Percentiles rank a stretch among this genome's conserved stretches.
These are phyloP conservation scores for Zonitis immaculata DNA, from an alignment of 2,888 invertebrate species.

Conservation along the genomic window DNA sequence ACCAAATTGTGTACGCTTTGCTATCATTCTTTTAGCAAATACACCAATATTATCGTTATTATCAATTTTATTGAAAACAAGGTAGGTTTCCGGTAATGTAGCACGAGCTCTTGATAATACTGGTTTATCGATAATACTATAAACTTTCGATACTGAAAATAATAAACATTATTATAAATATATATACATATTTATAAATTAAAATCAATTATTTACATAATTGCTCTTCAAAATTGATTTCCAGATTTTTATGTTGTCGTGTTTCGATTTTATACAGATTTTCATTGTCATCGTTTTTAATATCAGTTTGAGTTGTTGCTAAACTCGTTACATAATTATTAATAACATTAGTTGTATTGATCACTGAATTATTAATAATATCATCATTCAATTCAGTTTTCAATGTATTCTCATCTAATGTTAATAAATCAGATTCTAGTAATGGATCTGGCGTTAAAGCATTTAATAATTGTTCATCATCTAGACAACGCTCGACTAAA, in stretches of 20 bases:
- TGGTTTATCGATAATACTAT: slow-evolving; percentile 56
- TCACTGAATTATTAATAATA: slow-evolving; percentile 26
- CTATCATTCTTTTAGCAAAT: slow-evolving; percentile 64
- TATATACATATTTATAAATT: not conserved
- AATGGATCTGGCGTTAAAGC: slow-evolving; percentile 37
- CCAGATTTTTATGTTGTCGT: slow-evolving; percentile 21
- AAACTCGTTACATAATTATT: slow-evolving; percentile 31
- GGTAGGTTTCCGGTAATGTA: slow-evolving; percentile 66
- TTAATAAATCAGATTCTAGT: slow-evolving; percentile 40
- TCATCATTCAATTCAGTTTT: slow-evolving; percentile 41
- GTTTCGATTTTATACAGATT: slow-evolving; percentile 24
- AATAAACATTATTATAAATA: not conserved
- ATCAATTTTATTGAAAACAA: slow-evolving; percentile 52
- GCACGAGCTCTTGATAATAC: slow-evolving; percentile 72
- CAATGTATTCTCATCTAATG: slow-evolving; percentile 41
- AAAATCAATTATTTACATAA: slow-evolving; percentile 32
- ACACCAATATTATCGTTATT: slow-evolving; percentile 52
- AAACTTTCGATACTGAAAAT: slow-evolving; percentile 42
- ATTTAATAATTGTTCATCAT: slow-evolving; percentile 42
- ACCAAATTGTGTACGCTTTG: slow-evolving; percentile 70
- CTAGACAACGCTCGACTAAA: slow-evolving; percentile 41
- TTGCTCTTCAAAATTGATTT: slow-evolving; percentile 37
- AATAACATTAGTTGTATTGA: slow-evolving; percentile 24
- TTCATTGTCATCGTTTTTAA: slow-evolving; percentile 11
- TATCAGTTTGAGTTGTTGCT: slow-evolving; percentile 11